Evolutionary conservation across 2,797 vertebrate species (phyloP), one percentile per base, ranked within the genome.

Genomic region (Heterohyrax brucei): DNA sequence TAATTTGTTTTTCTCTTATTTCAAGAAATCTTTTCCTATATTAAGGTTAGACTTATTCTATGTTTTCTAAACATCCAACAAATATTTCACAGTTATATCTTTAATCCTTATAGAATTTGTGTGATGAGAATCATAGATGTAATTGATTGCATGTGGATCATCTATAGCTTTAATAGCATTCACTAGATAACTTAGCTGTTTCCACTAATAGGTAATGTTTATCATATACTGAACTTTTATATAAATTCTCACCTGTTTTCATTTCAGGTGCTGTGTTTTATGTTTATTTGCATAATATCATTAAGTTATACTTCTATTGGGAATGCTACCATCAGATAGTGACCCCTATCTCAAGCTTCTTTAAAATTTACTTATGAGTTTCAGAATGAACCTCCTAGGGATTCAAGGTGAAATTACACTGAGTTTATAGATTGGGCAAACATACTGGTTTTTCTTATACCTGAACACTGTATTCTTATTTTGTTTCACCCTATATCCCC

Each of bases 31-130:
- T 26, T 96, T 89, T 13, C n/a, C 16, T 61, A 70, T 48, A 44
- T 0, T 64, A 3, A 96, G n/a, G 28, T 84, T 78, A 94, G 86
- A 86, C 91, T 10, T 70, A 46, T 30, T 91, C 90, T 46, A 48
- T 30, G 89, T 95, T 82, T 68, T 89, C 33, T 86, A 77, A 91
- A 79, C 8, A 44, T 39, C 10, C 72, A 66, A 78, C 10, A 93
- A 48, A 26, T 93, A 88, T 93, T 97, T 96, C 72, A 92, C 28
- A 93, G 81, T 56, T 16, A 89, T 92, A 56, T 53, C 81, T 88
- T 95, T 26, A 93, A 26, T 80, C n/a, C 33, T 88, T 75, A 59
- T 92, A 76, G 12, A 72, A 86, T 95, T 77, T 88, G 82, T 76
- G 48, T 75, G 18, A 39, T 88, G 13, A 48, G 24, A 95, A 76